Percentiles rank a stretch among this genome's conserved stretches.
These are phyloP conservation scores for Ceraclea dissimilis DNA, from an alignment of 2,888 invertebrate species.

Conservation along the genomic window DNA sequence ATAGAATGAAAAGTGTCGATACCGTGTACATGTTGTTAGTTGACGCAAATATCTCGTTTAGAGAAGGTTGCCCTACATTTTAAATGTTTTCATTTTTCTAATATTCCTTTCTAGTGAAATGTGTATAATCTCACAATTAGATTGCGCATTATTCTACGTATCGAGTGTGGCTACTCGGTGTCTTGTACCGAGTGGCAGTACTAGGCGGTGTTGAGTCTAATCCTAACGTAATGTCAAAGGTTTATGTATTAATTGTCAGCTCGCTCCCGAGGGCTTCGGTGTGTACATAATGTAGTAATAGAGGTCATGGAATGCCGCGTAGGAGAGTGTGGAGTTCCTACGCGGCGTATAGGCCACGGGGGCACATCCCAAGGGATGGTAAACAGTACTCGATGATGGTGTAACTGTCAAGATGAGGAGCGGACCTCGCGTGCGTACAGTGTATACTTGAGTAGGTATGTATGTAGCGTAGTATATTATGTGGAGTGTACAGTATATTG, in stretches of 20 bases:
- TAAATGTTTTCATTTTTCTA: not conserved
- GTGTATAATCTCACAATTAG: no score
- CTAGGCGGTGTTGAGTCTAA: no score
- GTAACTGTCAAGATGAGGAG: conserved; percentile 8
- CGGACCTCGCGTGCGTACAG: not conserved
- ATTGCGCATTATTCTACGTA: no score
- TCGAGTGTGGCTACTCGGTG: no score
- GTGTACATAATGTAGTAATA: not conserved
- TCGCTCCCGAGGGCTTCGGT: not conserved
- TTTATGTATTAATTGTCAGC: not conserved
- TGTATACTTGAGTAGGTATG: not conserved
- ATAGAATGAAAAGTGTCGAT: not conserved
- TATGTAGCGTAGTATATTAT: no score
- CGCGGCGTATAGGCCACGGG: not conserved
- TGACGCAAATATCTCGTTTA: conserved; percentile 32
- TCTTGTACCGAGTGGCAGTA: no score
- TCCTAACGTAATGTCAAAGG: not conserved
- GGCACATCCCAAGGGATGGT: not conserved
- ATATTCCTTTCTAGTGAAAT: no score
- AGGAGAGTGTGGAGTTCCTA: not conserved
- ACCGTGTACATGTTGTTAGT: conserved; percentile 2
- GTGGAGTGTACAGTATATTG: not conserved
- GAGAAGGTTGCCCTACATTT: conserved; percentile 35
- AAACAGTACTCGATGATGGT: not conserved
- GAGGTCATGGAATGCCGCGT: not conserved